Evolutionary conservation across 1,140 invertebrate species (phyloP), one percentile per base, ranked within the genome.

Genomic region (Anthonomus grandis): DNA sequence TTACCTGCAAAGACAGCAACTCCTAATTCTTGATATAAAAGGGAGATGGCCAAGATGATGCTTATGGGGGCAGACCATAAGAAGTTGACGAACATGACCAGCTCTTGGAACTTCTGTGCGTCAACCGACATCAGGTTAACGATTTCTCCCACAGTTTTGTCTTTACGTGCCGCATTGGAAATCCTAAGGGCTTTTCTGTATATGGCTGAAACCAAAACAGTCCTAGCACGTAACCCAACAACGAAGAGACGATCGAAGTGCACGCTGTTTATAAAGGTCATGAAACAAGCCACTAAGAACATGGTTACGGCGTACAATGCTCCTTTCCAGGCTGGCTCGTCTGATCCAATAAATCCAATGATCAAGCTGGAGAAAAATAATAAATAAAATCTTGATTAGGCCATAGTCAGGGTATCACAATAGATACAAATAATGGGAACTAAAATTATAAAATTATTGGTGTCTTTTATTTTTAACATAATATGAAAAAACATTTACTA

Each of bases 41-140:
- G 94, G 67, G 88, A 94, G 5, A 97, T 71, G 0, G 91, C 86
- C 8, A 97, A 69, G 6, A 75, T 77, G 63, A 97, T 97, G 78
- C 96, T 93, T 8, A 97, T 75, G 0, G 95, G 95, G 2, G 91
- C 93, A 0, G 94, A 97, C 95, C 95, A 98, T 61, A 98, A 83
- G 84, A 95, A 93, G 72, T 97, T 95, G 48, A 98, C 76, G 70
- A 95, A 96, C 0, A 88, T 84, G 1, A 86, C 88, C 27, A 95
- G 75, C 68, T 95, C 91, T 79, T 93, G 86, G 64, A 95, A 91
- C 65, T 90, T 75, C 65, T 87, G 83, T 2, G 83, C 82, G 74
- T 94, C 90, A 0, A 91, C 90, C 0, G 93, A 87, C 92, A 96
- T 96, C 47, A 97, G 75, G 74, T 95, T 96, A 0, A 95, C 91